Percentiles rank a stretch among this genome's conserved stretches.
Evolutionary conservation across 2,888 invertebrate species (phyloP).

Genomic region (Lottia scabra): DNA sequence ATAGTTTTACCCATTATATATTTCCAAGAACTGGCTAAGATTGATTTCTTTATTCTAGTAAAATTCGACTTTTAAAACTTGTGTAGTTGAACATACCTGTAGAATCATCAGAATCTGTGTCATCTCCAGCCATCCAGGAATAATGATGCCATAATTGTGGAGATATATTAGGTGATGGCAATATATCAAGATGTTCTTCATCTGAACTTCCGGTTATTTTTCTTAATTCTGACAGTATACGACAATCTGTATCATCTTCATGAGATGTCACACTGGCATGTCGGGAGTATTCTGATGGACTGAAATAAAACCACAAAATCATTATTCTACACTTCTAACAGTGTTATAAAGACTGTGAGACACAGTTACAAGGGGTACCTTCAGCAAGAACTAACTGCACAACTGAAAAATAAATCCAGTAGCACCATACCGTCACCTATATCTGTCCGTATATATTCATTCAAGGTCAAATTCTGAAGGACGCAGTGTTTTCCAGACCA

Average conservation of each 20-base stretch:
- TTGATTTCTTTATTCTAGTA: too few species aligned
- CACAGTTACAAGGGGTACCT: too few species aligned
- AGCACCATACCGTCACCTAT: too few species aligned
- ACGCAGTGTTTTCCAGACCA: too few species aligned
- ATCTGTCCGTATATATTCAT: too few species aligned
- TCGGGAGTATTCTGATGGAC: conserved; percentile 34
- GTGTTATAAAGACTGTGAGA: too few species aligned
- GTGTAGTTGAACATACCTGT: conserved; percentile 5
- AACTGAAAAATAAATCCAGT: too few species aligned
- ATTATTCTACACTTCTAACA: too few species aligned
- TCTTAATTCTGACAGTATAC: conserved; percentile 1
- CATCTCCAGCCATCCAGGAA: neutral
- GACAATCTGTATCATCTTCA: conserved; percentile 26
- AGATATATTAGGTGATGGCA: conserved; percentile 15
- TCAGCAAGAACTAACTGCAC: too few species aligned
- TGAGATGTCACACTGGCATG: conserved; percentile 34
- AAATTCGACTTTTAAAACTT: neutral
- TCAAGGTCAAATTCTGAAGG: too few species aligned
- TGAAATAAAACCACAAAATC: conserved; percentile 18
- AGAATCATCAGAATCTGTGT: conserved; percentile 15
- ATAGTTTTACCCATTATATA: too few species aligned
- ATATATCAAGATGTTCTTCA: conserved; percentile 16
- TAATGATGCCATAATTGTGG: conserved; percentile 8
- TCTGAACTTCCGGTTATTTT: conserved; percentile 18
- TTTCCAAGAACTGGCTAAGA: too few species aligned